Evolutionary conservation across 2,113 vertebrate genomes (phyloP), one percentile per base, ranked within the genome.

Genomic region (Rana temporaria): DNA sequence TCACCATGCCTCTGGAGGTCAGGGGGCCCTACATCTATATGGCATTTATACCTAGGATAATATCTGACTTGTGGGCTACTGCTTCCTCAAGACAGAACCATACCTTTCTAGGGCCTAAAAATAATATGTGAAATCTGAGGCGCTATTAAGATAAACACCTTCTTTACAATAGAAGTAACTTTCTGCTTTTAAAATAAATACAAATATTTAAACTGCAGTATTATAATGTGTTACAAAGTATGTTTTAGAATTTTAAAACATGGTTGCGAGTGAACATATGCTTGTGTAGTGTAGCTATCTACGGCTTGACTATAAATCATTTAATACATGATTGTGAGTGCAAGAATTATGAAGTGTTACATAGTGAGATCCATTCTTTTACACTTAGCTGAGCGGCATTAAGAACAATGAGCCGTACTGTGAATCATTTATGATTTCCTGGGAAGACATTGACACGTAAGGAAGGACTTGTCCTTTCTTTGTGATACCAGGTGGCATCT

Each of bases 391-490:
- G 67, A 79, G 78, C 56, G 78, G 66, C 78, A 79, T 79, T 79
- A 79, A 42, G 78, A 69, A 67, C 65, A 79, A 66, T 69, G 65
- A 79, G 55, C 55, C 65, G 59, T 67, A 26, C 66, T 59, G 65
- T 79, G 78, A 79, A 79, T 79, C 78, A 79, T 79, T 79, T 57
- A 79, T 79, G 78, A 79, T 68, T 79, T 79, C 52, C 78, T 79
- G 66, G 65, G 78, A 79, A 69, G 65, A 79, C 78, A 79, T 67
- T 68, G 26, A 64, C 65, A 79, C 56, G 56, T 69, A 79, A 65
- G 42, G 78, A 69, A 64, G 69, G 67, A 79, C 32, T 67, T 68
- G 67, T 79, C 78, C 78, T 79, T 79, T 79, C 78, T 69, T 79
- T 55, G 55, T 70, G 78, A 79, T 79, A 69, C 78, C 78, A 79